phyloP scores from a whole-genome alignment of 1,140 invertebrate genomes.

The Solen grandis region DNA sequence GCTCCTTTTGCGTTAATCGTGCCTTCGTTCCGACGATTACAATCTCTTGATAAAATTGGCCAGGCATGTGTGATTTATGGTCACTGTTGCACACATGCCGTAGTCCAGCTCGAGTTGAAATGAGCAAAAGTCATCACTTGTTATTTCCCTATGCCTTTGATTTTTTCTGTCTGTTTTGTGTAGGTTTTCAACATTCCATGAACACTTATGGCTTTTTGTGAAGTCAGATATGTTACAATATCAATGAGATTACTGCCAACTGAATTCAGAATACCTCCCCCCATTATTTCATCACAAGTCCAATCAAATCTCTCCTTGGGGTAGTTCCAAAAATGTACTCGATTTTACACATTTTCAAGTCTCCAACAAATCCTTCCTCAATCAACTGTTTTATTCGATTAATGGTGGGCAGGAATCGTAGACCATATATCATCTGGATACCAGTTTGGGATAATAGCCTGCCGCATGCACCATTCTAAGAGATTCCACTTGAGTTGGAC shows the following conservation, averaged over 20 bases:
- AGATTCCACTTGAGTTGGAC: slow-evolving; percentile 91
- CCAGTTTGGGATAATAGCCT: slow-evolving; percentile 96
- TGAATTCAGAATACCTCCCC: slow-evolving; percentile 95
- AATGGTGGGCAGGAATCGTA: slow-evolving; percentile 94
- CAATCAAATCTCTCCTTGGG: slow-evolving; percentile 91
- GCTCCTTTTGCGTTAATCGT: slow-evolving; percentile 81
- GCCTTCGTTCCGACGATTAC: slow-evolving; percentile 82
- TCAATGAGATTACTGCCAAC: slow-evolving; percentile 97
- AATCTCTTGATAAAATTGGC: slow-evolving; percentile 83
- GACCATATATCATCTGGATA: slow-evolving; percentile 96
- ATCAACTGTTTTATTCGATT: slow-evolving; percentile 89
- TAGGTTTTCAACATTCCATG: slow-evolving; percentile 95
- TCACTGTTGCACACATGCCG: slow-evolving; percentile 92
- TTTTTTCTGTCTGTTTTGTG: slow-evolving; percentile 91
- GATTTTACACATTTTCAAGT: slow-evolving; percentile 90
- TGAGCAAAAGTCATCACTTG: slow-evolving; percentile 96
- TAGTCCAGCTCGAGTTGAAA: slow-evolving; percentile 96
- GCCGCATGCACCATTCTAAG: slow-evolving; percentile 93
- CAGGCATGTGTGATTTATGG: slow-evolving; percentile 89
- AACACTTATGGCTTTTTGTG: slow-evolving; percentile 90
- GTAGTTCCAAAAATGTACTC: slow-evolving; percentile 92
- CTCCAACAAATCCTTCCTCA: slow-evolving; percentile 89
- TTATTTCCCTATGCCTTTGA: slow-evolving; percentile 96
- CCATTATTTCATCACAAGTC: slow-evolving; percentile 97
- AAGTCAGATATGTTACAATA: slow-evolving; percentile 91